These are phyloP conservation scores for Myiothlypis chrysogaster DNA, from an alignment of 2,797 vertebrate species.

Conservation along the genomic window DNA sequence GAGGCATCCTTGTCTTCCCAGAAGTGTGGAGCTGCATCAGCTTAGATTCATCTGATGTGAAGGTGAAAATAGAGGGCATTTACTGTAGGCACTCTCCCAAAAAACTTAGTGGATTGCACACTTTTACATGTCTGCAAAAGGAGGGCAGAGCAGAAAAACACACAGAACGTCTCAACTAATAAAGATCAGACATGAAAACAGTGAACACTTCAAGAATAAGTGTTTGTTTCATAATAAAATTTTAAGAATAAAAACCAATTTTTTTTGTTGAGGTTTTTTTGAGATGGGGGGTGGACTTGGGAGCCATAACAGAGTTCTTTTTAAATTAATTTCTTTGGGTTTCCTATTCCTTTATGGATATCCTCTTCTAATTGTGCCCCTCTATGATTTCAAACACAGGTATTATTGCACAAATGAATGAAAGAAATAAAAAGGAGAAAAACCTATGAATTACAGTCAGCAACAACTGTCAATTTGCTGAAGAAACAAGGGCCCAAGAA, in stretches of 20 bases:
- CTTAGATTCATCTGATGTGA: neutral
- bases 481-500: neutral
- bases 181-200: neutral
- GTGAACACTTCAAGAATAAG: neutral
- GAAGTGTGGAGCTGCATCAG: accelerated
- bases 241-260: neutral
- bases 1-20: neutral
- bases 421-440: neutral
- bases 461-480: neutral
- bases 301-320: neutral
- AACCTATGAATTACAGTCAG: accelerated
- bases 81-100: neutral
- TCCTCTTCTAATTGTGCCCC: neutral
- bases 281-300: neutral
- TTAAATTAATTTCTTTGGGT: neutral
- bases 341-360: neutral
- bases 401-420: neutral
- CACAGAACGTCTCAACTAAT: neutral
- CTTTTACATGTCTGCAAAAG: neutral
- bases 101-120: neutral
- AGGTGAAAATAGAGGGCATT: neutral
- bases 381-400: neutral
- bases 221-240: neutral
- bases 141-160: neutral
- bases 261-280: neutral